Conservation (phyloP, 2,888 invertebrate genomes). For the Cyclophora albipunctata region DNA sequence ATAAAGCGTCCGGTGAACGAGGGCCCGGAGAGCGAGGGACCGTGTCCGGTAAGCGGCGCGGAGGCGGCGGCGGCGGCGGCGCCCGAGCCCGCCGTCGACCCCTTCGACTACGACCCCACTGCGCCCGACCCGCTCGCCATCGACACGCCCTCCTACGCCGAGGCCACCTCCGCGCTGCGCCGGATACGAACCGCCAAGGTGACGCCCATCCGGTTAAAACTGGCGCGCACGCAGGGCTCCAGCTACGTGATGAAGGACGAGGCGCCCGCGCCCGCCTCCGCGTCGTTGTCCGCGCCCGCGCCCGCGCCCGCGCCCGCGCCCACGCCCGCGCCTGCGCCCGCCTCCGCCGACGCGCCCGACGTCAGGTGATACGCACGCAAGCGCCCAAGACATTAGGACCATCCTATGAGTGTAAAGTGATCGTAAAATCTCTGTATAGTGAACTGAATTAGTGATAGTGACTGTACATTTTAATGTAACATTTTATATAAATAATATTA, state of each 20-base stretch:
- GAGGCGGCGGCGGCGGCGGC: slow-evolving; percentile 44
- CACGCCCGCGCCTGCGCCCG: slow-evolving; percentile 12
- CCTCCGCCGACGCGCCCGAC: slow-evolving; percentile 62
- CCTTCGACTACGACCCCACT: slow-evolving; percentile 64
- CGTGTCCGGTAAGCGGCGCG: slow-evolving; percentile 27
- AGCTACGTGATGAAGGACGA: slow-evolving; percentile 77
- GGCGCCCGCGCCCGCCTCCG: slow-evolving; percentile 27
- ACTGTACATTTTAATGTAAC: slow-evolving; percentile 50
- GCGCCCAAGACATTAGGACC: slow-evolving; percentile 17
- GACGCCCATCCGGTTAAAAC: slow-evolving; percentile 88
- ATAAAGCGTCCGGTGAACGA: slow-evolving; percentile 75
- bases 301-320: slow-evolving; percentile 23
- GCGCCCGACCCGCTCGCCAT: slow-evolving; percentile 64
- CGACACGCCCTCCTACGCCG: slow-evolving; percentile 57
- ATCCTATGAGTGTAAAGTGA: slow-evolving; percentile 13
- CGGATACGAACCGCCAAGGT: slow-evolving; percentile 80
- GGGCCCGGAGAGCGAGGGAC: slow-evolving; percentile 36
- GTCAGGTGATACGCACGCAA: slow-evolving; percentile 85
- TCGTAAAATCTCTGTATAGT: slow-evolving; percentile 40
- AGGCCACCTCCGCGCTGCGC: slow-evolving; percentile 59
- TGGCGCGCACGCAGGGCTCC: slow-evolving; percentile 87
- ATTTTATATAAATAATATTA: slow-evolving; percentile 31
- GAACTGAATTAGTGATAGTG: slow-evolving; percentile 33
- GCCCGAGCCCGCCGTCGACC: slow-evolving; percentile 50
- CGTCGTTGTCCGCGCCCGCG: slow-evolving; percentile 6